phyloP scores from a whole-genome alignment of 2,888 invertebrate genomes.

The Hesperia comma region DNA sequence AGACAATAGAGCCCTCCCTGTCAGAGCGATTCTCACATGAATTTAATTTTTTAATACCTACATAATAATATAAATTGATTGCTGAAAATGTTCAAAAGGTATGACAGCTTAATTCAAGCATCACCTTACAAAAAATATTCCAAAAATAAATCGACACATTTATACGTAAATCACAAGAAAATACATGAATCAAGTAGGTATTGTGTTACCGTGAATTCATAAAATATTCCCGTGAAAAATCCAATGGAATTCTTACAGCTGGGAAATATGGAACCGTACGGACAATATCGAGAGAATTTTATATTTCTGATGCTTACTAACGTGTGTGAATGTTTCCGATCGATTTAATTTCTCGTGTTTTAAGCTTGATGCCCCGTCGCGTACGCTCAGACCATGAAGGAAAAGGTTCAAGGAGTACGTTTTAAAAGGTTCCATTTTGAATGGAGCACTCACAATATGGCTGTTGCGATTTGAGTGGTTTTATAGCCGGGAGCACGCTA shows the following conservation, averaged over 20 bases:
- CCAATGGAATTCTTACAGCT: conserved; percentile 22
- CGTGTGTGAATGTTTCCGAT: conserved; percentile 41
- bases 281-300: conserved; percentile 27
- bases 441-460: conserved; percentile 31
- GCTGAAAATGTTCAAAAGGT: too few relatives aligned
- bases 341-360: conserved; percentile 44
- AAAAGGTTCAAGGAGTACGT: conserved; percentile 25
- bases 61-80: too few relatives aligned
- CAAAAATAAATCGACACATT: not conserved
- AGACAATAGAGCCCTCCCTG: too few relatives aligned
- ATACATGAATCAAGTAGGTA: conserved; percentile 11
- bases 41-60: too few relatives aligned
- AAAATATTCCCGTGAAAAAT: conserved; percentile 26
- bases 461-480: conserved; percentile 34
- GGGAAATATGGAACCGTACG: conserved; percentile 15
- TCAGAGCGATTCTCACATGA: too few relatives aligned
- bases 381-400: conserved; percentile 23
- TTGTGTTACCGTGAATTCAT: conserved; percentile 17
- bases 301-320: conserved; percentile 22
- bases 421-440: conserved; percentile 37
- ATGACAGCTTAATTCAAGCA: too few relatives aligned
- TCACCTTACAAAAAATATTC: too few relatives aligned
- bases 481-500: conserved; percentile 32
- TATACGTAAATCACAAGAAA: conserved; percentile 23
- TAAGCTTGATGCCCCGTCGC: conserved; percentile 33